Base-by-base conservation (phyloP, 2,888 invertebrate genomes). In the Hydrotaea diabolus region DNA sequence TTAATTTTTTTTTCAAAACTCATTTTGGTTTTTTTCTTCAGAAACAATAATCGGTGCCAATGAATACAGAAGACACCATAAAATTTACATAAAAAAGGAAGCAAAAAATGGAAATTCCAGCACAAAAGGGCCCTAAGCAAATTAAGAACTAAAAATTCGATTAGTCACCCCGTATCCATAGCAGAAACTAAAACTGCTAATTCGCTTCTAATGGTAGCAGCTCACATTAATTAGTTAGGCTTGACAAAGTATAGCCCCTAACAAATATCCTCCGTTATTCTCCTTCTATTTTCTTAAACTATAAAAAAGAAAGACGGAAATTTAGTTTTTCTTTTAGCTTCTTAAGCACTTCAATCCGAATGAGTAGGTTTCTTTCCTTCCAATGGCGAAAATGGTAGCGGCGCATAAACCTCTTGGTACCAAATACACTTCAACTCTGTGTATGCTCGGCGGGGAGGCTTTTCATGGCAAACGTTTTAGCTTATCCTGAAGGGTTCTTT, bases 11-110 rank as follows among this genome's bases (percentile, higher is more conserved):
- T 7, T 31, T 31, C 7, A 31, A 4, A 4, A 2, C 31, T 31
- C 3, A 9, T 39, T 31, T 2, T 7, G 3, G 43, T 15, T 43
- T 15, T 43, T 49, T 49, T 49, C 3, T 49, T 49, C 13, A 7
- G 49, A n/a, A 15, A n/a, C 49, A 15, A n/a, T 2, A 49, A 26
- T 64, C 9, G 39, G 8, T 77, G 39, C 66, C 13, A 66, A 19
- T 36, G 57, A 2, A 49, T 55, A 15, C 55, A 26, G 46, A 73
- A 4, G 21, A 71, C 0, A 39, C 57, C 55, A 55, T 31, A 49
- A 74, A 69, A 74, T 74, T 77, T 39, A 74, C 57, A 74, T 74
- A 66, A 73, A 69, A 72, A 77, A 57, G 26, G 17, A 64, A 81
- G 31, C 2, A 31, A 7, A 31, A 7, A 31, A 17, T 11, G 26